Conservation (phyloP, 1,140 invertebrate genomes). For the Samia ricini region DNA sequence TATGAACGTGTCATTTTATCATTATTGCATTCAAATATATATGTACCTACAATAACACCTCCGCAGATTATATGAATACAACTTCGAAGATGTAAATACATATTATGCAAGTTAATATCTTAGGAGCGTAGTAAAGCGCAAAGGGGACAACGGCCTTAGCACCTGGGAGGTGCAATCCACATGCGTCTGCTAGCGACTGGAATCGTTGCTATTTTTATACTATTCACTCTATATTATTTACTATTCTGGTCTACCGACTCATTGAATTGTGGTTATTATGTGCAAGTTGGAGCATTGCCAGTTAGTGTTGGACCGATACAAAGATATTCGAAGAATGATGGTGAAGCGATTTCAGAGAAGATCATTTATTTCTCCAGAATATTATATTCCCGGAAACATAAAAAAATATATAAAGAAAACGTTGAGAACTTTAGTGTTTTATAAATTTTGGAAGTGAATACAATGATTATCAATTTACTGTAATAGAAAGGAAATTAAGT, state of each 20-base stretch:
- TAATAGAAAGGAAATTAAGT: conserved; percentile 11
- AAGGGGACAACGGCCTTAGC: conserved; percentile 56
- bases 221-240: conserved; percentile 74
- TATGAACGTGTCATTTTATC: not conserved
- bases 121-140: conserved; percentile 10
- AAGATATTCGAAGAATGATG: conserved; percentile 71
- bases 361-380: conserved; percentile 39
- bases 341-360: conserved; percentile 51
- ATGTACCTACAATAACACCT: not conserved
- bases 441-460: not conserved
- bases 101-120: conserved; percentile 12
- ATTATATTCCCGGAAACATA: conserved; percentile 23
- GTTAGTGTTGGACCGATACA: conserved; percentile 55
- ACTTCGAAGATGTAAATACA: conserved; percentile 3
- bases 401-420: conserved; percentile 47
- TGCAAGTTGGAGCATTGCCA: conserved; percentile 74
- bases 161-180: conserved; percentile 66
- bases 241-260: conserved; percentile 75
- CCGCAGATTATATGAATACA: not conserved
- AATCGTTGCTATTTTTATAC: conserved; percentile 73
- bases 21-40: not conserved
- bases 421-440: conserved; percentile 17
- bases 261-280: conserved; percentile 78
- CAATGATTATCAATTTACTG: not conserved
- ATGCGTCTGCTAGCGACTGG: conserved; percentile 63